Evolutionary conservation across 1,140 invertebrate species (phyloP), one percentile per base, ranked within the genome.

Genomic region (Meloidogyne chitwoodi): DNA sequence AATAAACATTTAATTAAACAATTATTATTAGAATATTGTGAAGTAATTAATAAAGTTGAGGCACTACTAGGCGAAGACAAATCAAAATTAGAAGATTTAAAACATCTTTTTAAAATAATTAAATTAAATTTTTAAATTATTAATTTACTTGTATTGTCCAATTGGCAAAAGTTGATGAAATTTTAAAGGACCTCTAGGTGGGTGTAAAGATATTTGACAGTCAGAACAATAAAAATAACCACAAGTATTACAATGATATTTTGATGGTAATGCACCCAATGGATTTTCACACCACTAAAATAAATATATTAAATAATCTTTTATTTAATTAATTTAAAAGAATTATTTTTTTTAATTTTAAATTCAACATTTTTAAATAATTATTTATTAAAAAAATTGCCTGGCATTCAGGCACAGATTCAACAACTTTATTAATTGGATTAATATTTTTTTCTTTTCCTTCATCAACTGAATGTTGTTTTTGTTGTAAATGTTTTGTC

Each of bases 151-250:
- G 19, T 63, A 62, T 61, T 63, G 38, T 19, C 64, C 63, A 48
- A 91, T 90, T 65, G 87, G 84, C 22, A 89, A 82, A 64, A 98
- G 89, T 79, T 92, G 93, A 88, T 98, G 95, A 83, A 94, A 92
- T 70, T 94, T 93, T 81, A 97, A 89, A 0, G 95, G 94, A 1
- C 95, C 95, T 24, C 94, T 90, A 2, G 91, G 90, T 12, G 95
- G 95, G 88, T 98, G 96, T 88, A 94, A 96, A 16, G 92, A 91
- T 80, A 96, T 93, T 1, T 93, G 91, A 85, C 96, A 98, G 44
- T 90, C 89, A 77, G 94, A 93, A 88, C 96, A 98, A 88, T 97
- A 98, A 77, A 94, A 91, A 64, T 96, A 93, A 87, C 96, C 93
- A 89, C 95, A 98, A 88, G 97, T 94, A 88, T 97, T 93, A 89